These are phyloP conservation scores for Ormia ochracea DNA, from an alignment of 2,888 invertebrate genomes.

Conservation along the genomic window DNA sequence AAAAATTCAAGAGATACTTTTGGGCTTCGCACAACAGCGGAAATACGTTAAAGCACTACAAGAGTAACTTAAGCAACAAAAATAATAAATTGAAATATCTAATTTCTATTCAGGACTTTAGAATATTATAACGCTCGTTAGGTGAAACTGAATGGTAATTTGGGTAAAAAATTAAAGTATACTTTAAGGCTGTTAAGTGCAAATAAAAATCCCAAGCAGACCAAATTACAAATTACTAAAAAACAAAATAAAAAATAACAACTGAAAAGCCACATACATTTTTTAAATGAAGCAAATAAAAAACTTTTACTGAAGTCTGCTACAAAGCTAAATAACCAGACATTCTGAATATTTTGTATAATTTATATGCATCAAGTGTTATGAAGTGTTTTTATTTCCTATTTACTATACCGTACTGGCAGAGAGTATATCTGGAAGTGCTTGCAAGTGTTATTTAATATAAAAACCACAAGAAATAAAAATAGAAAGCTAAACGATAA, in stretches of 20 bases:
- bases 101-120: no score
- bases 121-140: background rate
- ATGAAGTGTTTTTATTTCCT: conserved; percentile 1
- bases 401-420: background rate
- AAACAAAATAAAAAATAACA: background rate
- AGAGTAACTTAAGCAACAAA: no score
- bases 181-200: background rate
- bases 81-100: no score
- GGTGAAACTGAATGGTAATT: background rate
- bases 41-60: no score
- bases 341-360: conserved; percentile 3
- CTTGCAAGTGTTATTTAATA: conserved; percentile 4
- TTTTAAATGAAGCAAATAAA: background rate
- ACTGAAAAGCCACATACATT: background rate
- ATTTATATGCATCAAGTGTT: conserved; percentile 52
- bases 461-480: background rate
- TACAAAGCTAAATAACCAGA: background rate
- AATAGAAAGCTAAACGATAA: conserved; percentile 25
- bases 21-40: no score
- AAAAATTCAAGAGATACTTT: no score
- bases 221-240: background rate
- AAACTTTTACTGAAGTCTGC: background rate
- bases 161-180: background rate
- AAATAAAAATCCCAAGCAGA: background rate
- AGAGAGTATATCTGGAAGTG: background rate